A percentile compares a stretch with the other conserved stretches of the same genome.
These are phyloP conservation scores for Hypanus sabinus DNA, from an alignment of 2,113 vertebrate genomes.

Conservation along the genomic window DNA sequence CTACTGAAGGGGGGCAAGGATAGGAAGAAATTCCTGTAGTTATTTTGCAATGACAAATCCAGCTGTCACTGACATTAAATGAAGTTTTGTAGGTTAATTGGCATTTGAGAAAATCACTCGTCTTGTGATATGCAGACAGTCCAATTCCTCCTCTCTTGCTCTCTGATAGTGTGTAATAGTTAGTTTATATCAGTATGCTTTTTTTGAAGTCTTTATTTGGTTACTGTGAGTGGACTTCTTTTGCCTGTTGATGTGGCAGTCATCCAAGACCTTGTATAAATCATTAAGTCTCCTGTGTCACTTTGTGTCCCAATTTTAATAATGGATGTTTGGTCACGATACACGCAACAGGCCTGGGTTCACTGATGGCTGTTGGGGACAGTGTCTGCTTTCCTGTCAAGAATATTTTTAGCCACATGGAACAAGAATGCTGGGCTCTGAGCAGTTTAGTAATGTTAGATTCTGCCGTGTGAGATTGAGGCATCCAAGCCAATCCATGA, in stretches of 20 bases:
- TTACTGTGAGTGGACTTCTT: background rate
- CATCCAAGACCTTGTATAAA: conserved; percentile 39
- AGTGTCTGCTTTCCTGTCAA: conserved; percentile 48
- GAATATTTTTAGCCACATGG: conserved; percentile 36
- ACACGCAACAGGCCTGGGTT: conserved; percentile 13
- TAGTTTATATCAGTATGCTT: background rate
- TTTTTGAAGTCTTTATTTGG: conserved; percentile 15
- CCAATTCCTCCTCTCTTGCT: background rate
- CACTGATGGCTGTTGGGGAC: conserved; percentile 43
- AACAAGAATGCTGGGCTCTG: conserved; percentile 31
- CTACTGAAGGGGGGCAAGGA: background rate
- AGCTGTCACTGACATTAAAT: background rate
- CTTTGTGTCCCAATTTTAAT: conserved; percentile 41
- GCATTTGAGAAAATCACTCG: background rate
- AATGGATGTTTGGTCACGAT: background rate
- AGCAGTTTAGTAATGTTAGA: background rate
- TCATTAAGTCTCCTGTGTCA: conserved; percentile 37
- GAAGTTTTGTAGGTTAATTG: background rate
- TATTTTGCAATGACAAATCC: background rate
- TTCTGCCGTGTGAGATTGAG: background rate
- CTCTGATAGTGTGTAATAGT: background rate
- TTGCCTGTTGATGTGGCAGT: background rate
- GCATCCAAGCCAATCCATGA: conserved; percentile 37
- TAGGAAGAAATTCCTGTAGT: background rate
- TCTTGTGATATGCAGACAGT: background rate